Base-by-base conservation (phyloP, 1,140 invertebrate species). In the Choristoneura fumiferana region DNA sequence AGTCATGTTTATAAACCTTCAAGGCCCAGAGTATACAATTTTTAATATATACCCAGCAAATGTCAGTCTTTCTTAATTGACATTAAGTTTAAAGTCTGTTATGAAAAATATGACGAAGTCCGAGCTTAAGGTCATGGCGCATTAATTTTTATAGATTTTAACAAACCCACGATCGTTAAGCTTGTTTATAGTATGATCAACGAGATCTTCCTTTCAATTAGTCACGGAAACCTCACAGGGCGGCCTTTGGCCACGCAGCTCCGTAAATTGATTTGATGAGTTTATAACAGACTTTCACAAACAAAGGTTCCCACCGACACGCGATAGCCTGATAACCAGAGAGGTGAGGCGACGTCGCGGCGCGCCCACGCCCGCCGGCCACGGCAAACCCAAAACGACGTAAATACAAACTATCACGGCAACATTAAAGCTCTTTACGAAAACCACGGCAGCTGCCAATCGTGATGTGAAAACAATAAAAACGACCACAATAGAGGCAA, bases 401-500 rank as follows among this genome's bases (percentile, higher is more conserved):
- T 14, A 15, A 40, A 8, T 9, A 37, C 35, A 37, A 34, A 37
- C 35, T 17, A 4, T 12, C 6, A 29, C 15, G 5, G 15, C 33
- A 37, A 34, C 17, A 36, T 18, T 22, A 49, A 45, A 49, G 22
- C 10, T n/a, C 37, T 40, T 40, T 45, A 18, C n/a, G n/a, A 49
- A 14, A 10, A 15, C 1, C 17, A 18, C 37, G 13, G 57, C 40
- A 43, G 36, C 58, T 65, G 55, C 64, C 63, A 66, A 69, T 67
- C 61, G 55, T 56, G 63, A 69, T 60, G 68, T 55, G 60, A 72
- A 68, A 64, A 71, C 66, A 77, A 75, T 66, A 73, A 71, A 70
- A 73, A 74, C 62, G 38, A 71, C 65, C 60, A 74, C 69, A 74
- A 76, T 77, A 67, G 69, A 65, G 58, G 67, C 71, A 67, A 76